Evolutionary conservation across 2,888 invertebrate species (phyloP).

Genomic region (Elgonia sp.): DNA sequence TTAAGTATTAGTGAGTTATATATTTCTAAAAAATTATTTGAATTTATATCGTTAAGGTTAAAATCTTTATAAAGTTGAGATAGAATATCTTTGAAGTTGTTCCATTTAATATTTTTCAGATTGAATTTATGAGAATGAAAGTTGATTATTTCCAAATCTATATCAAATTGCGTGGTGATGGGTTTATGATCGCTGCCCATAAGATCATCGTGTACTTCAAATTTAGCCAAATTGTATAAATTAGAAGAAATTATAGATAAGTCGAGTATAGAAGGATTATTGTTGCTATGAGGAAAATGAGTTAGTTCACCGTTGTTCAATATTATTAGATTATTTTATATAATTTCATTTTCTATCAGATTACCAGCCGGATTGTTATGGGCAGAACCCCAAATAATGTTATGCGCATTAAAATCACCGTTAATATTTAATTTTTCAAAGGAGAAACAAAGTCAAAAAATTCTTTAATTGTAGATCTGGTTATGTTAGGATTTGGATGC

Average conservation of each 20-base stretch:
- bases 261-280: constrained; percentile 6
- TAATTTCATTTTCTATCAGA: not conserved
- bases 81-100: not conserved
- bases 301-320: constrained; percentile 20
- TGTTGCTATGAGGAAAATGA: constrained; percentile 25
- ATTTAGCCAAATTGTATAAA: not conserved
- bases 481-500: not conserved
- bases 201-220: not conserved
- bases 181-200: constrained; percentile 27
- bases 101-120: not conserved
- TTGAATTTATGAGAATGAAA: not conserved
- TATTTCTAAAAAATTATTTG: no score
- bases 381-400: not conserved
- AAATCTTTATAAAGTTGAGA: not conserved
- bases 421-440: constrained; percentile 9
- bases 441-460: constrained; percentile 29
- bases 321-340: not conserved
- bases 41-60: not conserved
- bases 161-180: not conserved
- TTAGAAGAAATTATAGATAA: not conserved
- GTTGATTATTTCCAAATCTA: not conserved
- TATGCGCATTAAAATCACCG: constrained; percentile 40
- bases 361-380: not conserved
- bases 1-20: no score
- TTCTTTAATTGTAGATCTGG: not conserved